Evolutionary conservation across 2,113 vertebrate genomes (phyloP).

Genomic region (Oryzias melastigma): DNA sequence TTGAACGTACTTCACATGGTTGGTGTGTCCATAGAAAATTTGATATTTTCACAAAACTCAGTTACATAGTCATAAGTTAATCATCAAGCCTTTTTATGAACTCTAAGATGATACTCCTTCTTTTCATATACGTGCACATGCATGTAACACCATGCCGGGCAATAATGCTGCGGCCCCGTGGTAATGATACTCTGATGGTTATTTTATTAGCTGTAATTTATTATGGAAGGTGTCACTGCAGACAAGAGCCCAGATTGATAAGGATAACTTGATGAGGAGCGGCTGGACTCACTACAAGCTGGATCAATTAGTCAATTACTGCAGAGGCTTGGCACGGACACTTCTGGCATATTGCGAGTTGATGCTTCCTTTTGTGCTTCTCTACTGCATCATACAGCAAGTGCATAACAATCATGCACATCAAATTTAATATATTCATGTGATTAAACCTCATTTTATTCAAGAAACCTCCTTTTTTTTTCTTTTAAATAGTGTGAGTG

Average conservation of each 20-base stretch:
- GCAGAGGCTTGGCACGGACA: slow-evolving; percentile 43
- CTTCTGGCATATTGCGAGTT: slow-evolving; percentile 16
- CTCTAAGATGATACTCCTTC: slow-evolving; percentile 22
- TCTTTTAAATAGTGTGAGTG: background rate
- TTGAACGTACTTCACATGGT: too few species aligned
- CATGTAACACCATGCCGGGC: slow-evolving; percentile 58
- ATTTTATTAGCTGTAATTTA: slow-evolving; percentile 82
- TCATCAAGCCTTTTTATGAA: slow-evolving; percentile 35
- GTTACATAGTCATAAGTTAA: slow-evolving; percentile 5
- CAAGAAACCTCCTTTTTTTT: background rate
- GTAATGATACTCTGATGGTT: slow-evolving; percentile 79
- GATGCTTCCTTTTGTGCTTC: slow-evolving; percentile 30
- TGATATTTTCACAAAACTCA: too few species aligned
- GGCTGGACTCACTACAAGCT: slow-evolving; percentile 45
- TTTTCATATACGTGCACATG: slow-evolving; percentile 20
- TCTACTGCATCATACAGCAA: slow-evolving; percentile 9
- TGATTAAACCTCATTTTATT: background rate
- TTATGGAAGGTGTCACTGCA: slow-evolving; percentile 78
- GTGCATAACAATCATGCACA: background rate
- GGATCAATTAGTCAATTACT: slow-evolving; percentile 69
- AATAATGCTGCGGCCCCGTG: slow-evolving; percentile 51
- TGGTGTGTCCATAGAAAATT: too few species aligned
- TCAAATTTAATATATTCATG: too few species aligned
- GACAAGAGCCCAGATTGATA: slow-evolving; percentile 72
- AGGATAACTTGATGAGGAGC: slow-evolving; percentile 59